These are phyloP conservation scores for Hoplostethus atlanticus DNA, from an alignment of 2,797 vertebrate species.

Conservation along the genomic window DNA sequence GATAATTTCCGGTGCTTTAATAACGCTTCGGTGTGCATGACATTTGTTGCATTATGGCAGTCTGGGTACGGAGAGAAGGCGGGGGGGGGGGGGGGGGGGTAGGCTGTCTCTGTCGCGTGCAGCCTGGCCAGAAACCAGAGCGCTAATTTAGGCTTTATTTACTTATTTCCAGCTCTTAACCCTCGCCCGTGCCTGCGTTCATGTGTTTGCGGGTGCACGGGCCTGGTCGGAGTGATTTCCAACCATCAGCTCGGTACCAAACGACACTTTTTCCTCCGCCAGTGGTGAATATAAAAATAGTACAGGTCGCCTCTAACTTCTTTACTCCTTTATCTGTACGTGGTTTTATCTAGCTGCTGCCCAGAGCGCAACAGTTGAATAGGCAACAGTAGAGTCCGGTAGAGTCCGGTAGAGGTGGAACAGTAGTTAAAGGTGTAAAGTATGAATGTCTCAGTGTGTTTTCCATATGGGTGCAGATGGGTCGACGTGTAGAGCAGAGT, in stretches of 20 bases:
- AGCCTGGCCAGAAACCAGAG: slow-evolving; percentile 18
- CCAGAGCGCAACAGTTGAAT: too few relatives aligned
- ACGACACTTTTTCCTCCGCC: slow-evolving; percentile 1
- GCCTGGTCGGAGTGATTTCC: neutral
- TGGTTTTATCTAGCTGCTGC: too few relatives aligned
- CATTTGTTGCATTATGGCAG: slow-evolving; percentile 67
- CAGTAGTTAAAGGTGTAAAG: slow-evolving; percentile 12
- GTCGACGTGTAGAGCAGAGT: slow-evolving; percentile 75
- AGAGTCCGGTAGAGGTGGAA: too few relatives aligned
- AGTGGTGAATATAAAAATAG: slow-evolving; percentile 16
- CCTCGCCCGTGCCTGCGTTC: too few relatives aligned
- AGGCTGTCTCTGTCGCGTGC: neutral
- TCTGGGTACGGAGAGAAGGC: neutral
- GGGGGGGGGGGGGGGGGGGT: neutral
- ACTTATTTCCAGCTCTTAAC: neutral
- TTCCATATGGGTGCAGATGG: slow-evolving; percentile 51
- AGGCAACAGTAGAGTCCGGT: too few relatives aligned
- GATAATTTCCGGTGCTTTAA: neutral
- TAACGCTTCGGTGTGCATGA: slow-evolving; percentile 5
- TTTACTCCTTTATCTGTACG: too few relatives aligned
- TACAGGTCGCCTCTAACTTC: neutral
- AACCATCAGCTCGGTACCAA: neutral
- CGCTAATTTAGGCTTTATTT: neutral
- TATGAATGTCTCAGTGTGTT: slow-evolving; percentile 35
- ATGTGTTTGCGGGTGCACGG: neutral